Evolutionary conservation across 2,888 invertebrate species (phyloP).

Genomic region (Drosophila histrio): DNA sequence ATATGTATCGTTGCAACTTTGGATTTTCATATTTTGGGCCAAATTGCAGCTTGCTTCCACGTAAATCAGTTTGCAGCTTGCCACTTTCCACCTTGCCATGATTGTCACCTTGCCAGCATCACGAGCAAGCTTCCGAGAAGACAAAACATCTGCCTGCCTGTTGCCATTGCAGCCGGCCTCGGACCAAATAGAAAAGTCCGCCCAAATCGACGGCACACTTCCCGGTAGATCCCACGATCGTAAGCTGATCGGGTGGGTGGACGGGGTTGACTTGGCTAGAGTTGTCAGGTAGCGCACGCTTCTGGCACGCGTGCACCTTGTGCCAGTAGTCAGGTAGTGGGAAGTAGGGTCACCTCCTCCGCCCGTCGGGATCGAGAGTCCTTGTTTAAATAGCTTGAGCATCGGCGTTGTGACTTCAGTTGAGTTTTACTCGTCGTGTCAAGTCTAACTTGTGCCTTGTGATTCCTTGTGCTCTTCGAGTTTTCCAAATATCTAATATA

Average conservation of each 20-base stretch:
- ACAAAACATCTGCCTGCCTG: constrained; percentile 68
- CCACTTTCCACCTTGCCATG: constrained; percentile 12
- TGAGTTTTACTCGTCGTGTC: constrained; percentile 75
- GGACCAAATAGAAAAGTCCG: constrained; percentile 23
- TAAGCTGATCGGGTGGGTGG: constrained; percentile 33
- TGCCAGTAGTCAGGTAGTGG: constrained; percentile 33
- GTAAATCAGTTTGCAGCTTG: constrained; percentile 41
- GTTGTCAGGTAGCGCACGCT: constrained; percentile 67
- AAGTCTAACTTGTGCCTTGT: constrained; percentile 68
- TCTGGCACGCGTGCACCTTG: constrained; percentile 60
- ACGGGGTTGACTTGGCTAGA: background rate
- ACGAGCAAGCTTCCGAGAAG: constrained; percentile 63
- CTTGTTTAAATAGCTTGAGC: constrained; percentile 60
- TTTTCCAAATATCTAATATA: background rate
- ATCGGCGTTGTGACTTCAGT: constrained; percentile 46
- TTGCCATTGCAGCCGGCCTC: constrained; percentile 48
- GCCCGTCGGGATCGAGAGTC: constrained; percentile 14
- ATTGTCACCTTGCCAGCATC: constrained; percentile 46
- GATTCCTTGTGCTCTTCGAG: constrained; percentile 12
- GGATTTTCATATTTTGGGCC: constrained; percentile 13
- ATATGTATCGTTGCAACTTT: background rate
- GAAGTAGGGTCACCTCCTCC: background rate
- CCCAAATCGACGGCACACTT: constrained; percentile 52
- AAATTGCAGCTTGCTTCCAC: constrained; percentile 44
- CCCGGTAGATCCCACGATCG: constrained; percentile 48